Conservation (phyloP, 2,797 vertebrate genomes). For the Coreius guichenoti region DNA sequence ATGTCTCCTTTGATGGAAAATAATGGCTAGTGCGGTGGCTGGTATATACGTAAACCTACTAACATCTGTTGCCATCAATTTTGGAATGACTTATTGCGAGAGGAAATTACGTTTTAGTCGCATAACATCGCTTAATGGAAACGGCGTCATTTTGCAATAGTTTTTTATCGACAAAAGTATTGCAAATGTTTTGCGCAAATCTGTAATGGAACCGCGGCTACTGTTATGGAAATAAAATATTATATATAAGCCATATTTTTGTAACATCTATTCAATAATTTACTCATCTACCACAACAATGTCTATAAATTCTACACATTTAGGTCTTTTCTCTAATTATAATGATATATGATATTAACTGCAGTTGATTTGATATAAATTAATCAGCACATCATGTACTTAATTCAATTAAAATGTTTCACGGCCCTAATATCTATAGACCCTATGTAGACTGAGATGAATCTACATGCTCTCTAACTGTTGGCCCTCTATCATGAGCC, state of each 20-base stretch:
- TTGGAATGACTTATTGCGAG: no score
- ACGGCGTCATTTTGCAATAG: no score
- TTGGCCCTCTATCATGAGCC: conserved; percentile 25
- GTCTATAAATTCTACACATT: no score
- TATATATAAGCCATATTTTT: background rate
- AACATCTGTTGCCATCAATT: no score
- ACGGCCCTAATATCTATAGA: background rate
- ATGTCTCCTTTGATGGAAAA: no score
- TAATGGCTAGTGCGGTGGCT: no score
- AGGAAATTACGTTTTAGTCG: no score
- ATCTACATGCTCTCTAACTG: background rate
- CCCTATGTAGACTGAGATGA: background rate
- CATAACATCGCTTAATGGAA: no score
- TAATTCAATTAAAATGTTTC: conserved; percentile 18
- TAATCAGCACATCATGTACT: background rate
- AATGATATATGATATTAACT: background rate
- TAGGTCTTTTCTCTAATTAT: background rate
- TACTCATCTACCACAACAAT: background rate
- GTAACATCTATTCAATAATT: background rate
- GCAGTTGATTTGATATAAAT: background rate
- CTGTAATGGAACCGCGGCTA: no score
- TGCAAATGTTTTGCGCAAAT: no score
- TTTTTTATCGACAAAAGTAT: no score
- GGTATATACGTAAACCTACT: no score
- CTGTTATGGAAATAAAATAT: background rate